Percentiles rank a stretch among this genome's conserved stretches.
phyloP scores from a whole-genome alignment of 2,797 vertebrate genomes.

The Darevskia nairensis region DNA sequence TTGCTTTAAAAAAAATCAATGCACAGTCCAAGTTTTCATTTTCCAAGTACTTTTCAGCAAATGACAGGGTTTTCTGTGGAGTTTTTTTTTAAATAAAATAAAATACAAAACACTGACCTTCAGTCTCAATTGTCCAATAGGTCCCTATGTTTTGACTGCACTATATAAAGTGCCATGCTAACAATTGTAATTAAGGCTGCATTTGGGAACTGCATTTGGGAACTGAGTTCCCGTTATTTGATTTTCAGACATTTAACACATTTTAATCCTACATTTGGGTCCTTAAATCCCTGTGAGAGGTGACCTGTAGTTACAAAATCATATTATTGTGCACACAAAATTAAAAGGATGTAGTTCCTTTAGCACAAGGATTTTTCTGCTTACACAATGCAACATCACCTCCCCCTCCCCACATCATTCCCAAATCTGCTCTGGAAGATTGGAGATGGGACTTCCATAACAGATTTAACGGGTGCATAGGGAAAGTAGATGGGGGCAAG shows the following conservation, averaged over 20 bases:
- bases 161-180: not conserved
- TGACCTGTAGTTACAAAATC: too few species aligned
- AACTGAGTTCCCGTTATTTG: not conserved
- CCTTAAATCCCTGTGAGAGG: too few species aligned
- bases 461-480: too few species aligned
- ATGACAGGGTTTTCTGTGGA: not conserved
- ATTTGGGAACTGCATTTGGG: too few species aligned
- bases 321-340: too few species aligned
- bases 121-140: not conserved
- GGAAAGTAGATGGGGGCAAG: too few species aligned
- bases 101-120: not conserved
- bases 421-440: too few species aligned
- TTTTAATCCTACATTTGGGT: not conserved
- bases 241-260: not conserved
- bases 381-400: too few species aligned
- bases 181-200: not conserved
- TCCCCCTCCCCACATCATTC: too few species aligned
- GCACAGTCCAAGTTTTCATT: not conserved
- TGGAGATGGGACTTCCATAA: too few species aligned
- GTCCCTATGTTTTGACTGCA: not conserved
- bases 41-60: not conserved
- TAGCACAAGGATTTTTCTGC: too few species aligned
- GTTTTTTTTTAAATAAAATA: not conserved
- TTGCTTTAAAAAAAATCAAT: conserved; percentile 3
- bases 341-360: too few species aligned